A percentile compares a stretch with the other conserved stretches of the same genome.
Evolutionary conservation across 2,113 vertebrate species (phyloP).

Genomic region (pig (Sus scrofa)): T2T-Sscrofa CM000812.6:86881501-86882000

Average conservation of each 20-base stretch:
- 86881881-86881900: not conserved
- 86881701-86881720: not conserved
- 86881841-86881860: not conserved
- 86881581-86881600: not conserved
- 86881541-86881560: not conserved
- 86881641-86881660: not conserved
- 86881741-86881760: not conserved
- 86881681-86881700: not conserved
- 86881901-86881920: not conserved
- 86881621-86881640: not conserved
- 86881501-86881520: not conserved
- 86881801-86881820: not conserved
- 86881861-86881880: not conserved
- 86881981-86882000: not conserved
- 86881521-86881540: not conserved
- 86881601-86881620: not conserved
- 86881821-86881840: not conserved
- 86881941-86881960: not conserved
- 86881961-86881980: not conserved
- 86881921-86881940: not conserved
- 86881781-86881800: not conserved
- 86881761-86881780: not conserved
- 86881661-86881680: not conserved
- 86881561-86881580: not conserved
- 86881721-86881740: not conserved